Base-by-base conservation (phyloP, 2,888 invertebrate species). In the Druceiella hillmani region DNA sequence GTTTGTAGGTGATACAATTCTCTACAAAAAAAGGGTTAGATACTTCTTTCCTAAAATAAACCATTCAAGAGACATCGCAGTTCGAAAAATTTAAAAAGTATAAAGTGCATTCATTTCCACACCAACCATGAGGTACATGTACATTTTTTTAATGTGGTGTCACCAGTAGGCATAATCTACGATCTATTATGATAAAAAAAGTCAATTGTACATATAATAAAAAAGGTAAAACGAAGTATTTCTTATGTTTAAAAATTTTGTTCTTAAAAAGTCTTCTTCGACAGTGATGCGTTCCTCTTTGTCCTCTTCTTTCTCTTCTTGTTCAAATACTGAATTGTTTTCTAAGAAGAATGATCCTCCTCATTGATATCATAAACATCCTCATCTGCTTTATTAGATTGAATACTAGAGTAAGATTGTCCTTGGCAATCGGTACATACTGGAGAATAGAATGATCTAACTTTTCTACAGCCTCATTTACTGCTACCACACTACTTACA, bases 381-480 rank as follows among this genome's bases (percentile, higher is more conserved):
- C 10, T 30, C 15, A 30, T 33, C 44, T 45, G 31, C 40, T 45
- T 38, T 37, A 41, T 38, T 40, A 40, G 39, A 47, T 47, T 47
- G 41, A 44, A 28, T 36, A 41, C 44, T 45, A 44, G n/a, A 44
- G 41, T 49, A 52, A 40, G 49, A 48, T 34, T 40, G 40, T 30
- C 47, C 46, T 34, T 40, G 48, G 45, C 52, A 53, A 45, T 45
- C 51, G 40, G 45, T 48, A 40, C 53, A 52, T 39, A 45, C 46
- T 44, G 40, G 17, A 40, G 50, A 51, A 49, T 51, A 53, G 17
- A 17, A 37, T 29, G 53, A 42, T 11, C 50, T 50, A 7, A 46
- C 49, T 45, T 50, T 53, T 44, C 40, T 47, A 41, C 51, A 53
- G 32, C 50, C 50, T 45, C 50, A 52, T 45, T 46, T 48, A 22